Base-by-base conservation (phyloP, 1,140 invertebrate species). In the Bilobella aurantiaca region DNA sequence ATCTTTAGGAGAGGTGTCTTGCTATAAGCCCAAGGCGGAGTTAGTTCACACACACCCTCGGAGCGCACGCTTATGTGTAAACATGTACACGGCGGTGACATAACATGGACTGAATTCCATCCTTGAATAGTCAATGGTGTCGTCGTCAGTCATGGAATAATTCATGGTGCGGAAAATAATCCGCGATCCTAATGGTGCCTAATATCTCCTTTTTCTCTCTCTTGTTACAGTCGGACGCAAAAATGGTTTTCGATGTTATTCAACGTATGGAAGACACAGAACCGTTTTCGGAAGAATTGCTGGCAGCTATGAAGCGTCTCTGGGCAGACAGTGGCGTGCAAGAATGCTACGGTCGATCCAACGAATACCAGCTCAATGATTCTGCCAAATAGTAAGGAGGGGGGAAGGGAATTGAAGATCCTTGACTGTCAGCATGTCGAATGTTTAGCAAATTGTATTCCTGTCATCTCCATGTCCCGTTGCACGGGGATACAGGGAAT, bases 311-410 rank as follows among this genome's bases (percentile, higher is more conserved):
- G 96, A 98, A 98, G 80, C 85, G 95, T 77, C 85, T 99, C 67
- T 99, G 97, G 97, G 83, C 85, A 23, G 97, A 99, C 80, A 79
- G 82, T 66, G 97, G 96, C 23, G 96, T 99, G 28, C 95, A 98
- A 80, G 93, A 97, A 78, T 99, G 96, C 80, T 99, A 98, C 81
- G 92, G 91, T 58, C 86, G 97, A 79, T 97, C 94, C 78, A 99
- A 99, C 82, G 97, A 99, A 85, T 99, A 99, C 81, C 97, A 99
- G 82, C 87, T 99, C 76, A 99, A 99, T 81, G 97, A 99, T 82
- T 99, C 96, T 73, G 97, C 97, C 76, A 98, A 99, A 96, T 99
- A 99, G 95, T 98, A 83, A 91, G 18, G 8, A 12, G 34, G 18
- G 8, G 8, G 34, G 34, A 42, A 42, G 34, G 18, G 8, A 42